Evolutionary conservation across 53 echinoderm and acorn worm species (phyloP), one percentile per base, ranked within the genome.

Genomic region (Hippasteria phrygiana): DNA sequence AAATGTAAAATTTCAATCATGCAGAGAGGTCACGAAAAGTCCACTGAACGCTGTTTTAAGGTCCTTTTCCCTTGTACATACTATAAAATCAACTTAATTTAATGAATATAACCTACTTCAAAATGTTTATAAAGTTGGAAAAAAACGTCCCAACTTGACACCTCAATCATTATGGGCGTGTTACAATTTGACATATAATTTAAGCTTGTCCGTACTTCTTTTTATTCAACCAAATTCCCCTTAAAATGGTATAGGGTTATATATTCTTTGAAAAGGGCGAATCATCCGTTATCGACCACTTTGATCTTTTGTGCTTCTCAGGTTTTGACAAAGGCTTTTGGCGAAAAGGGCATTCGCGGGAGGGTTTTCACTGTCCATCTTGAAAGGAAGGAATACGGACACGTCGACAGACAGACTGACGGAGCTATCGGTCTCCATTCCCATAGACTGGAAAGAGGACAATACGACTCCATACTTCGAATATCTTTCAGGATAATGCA

Each of bases 391-490:
- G 37, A 17, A 26, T 48, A 78, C 4, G 43, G 65, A 63, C 41
- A 62, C 62, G 81, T 65, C 81, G 81, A 31, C 81, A 7, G 47
- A 63, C 17, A 5, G 81, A 64, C 34, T 56, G 47, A 43, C 0
- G 65, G 16, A 27, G 12, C 16, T n/a, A 27, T 46, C 64, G 36
- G 66, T 11, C 65, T 32, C 65, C 20, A 75, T 75, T 51, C 75
- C 31, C 4, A 36, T 38, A 11, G 41, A 17, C 4, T 16, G 62
- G 42, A 81, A 81, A 81, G 17, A 39, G 81, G 45, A 81, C 81
- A 64, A 81, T 81, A 32, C 67, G 28, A 56, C n/a, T 81, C 42
- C 28, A 65, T 65, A 43, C 56, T 81, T 31, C 35, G 24, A 43
- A 65, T 66, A 43, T 45, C 31, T 45, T n/a, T n/a, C n/a, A n/a